Conservation (phyloP, 2,113 vertebrate species). For the Pygoscelis adeliae region DNA sequence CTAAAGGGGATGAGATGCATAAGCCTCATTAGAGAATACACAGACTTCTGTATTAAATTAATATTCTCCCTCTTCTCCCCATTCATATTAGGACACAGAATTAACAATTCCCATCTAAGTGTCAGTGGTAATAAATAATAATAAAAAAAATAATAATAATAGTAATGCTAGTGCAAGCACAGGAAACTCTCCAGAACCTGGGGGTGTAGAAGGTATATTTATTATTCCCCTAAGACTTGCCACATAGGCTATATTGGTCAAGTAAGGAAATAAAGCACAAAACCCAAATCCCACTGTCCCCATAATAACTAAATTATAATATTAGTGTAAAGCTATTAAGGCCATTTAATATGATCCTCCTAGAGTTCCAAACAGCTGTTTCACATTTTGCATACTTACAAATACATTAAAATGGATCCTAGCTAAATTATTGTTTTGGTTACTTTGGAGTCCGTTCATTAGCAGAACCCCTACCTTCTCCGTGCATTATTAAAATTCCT, state of each 20-base stretch:
- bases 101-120: not conserved
- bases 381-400: not conserved
- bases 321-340: not conserved
- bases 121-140: not conserved
- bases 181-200: not conserved
- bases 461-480: not conserved
- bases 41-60: constrained; percentile 7
- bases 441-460: not conserved
- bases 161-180: not conserved
- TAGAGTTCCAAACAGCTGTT: not conserved
- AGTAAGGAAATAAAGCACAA: not conserved
- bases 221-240: not conserved
- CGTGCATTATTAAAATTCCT: not conserved
- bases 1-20: not conserved
- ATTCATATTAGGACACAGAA: not conserved
- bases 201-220: not conserved
- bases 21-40: constrained; percentile 21
- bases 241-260: not conserved
- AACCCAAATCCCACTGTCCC: not conserved
- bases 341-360: not conserved
- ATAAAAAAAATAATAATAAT: not conserved
- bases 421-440: not conserved
- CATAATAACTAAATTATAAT: not conserved
- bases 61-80: not conserved
- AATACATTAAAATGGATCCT: not conserved